Percentiles rank a stretch among this genome's conserved stretches.
phyloP scores from a whole-genome alignment of 2,888 invertebrate species.

The Dryomyza anilis region DNA sequence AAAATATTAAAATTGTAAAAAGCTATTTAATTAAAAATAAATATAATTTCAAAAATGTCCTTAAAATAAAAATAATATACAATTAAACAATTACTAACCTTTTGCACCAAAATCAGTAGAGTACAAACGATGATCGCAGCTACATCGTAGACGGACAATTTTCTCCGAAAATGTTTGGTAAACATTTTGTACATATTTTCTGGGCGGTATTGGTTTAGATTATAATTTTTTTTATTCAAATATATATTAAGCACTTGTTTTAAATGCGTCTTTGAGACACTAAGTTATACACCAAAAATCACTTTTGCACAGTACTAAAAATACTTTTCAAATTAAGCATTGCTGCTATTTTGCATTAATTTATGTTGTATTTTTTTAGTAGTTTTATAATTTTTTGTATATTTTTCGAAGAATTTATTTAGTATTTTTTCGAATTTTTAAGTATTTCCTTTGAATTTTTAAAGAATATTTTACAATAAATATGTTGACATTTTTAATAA shows the following conservation, averaged over 20 bases:
- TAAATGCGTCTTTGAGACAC: not conserved
- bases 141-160: constrained; percentile 44
- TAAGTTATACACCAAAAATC: too few species aligned
- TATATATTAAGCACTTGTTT: not conserved
- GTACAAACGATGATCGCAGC: constrained; percentile 48
- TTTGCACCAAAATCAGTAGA: constrained; percentile 57
- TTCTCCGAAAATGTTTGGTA: constrained; percentile 61
- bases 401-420: too few species aligned
- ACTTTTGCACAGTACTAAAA: too few species aligned
- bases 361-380: not conserved
- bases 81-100: constrained; percentile 44
- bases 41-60: not conserved
- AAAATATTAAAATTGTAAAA: too few species aligned
- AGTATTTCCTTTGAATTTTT: too few species aligned
- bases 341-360: not conserved
- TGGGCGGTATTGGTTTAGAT: too few species aligned
- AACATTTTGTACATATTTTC: constrained; percentile 60
- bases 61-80: not conserved
- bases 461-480: too few species aligned
- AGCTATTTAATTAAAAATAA: too few species aligned
- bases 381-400: too few species aligned
- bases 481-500: too few species aligned
- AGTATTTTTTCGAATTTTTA: too few species aligned
- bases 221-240: constrained; percentile 2
- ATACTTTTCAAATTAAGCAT: too few species aligned